Conservation (phyloP, 2,113 vertebrate genomes). For the Dromiciops gliroides region DNA sequence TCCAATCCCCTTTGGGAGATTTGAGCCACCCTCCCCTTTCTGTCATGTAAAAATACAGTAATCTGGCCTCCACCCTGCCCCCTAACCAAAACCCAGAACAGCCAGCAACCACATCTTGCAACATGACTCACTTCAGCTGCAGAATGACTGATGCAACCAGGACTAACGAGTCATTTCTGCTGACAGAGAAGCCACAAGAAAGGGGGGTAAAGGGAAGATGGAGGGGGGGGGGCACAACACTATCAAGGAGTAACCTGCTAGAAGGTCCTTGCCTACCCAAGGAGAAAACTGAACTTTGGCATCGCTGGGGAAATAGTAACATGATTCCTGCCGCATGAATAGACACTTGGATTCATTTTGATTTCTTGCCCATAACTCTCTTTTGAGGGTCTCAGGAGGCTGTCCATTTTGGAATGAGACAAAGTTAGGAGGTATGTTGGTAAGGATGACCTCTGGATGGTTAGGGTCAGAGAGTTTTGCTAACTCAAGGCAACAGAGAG, state of each 20-base stretch:
- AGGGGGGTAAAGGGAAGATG: not conserved
- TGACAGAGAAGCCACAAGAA: conserved; percentile 59
- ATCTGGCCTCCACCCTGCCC: not conserved
- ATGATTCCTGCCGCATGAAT: not conserved
- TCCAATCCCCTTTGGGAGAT: not conserved
- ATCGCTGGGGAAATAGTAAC: not conserved
- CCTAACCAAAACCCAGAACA: conserved; percentile 13
- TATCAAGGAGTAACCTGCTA: not conserved
- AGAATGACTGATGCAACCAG: conserved; percentile 68
- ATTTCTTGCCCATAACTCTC: not conserved
- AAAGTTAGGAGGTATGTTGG: not conserved
- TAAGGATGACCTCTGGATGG: not conserved
- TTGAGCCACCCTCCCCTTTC: conserved; percentile 4
- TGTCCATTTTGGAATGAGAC: not conserved
- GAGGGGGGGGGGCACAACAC: not conserved
- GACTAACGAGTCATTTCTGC: conserved; percentile 70
- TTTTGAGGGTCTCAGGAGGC: not conserved
- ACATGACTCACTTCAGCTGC: conserved; percentile 59
- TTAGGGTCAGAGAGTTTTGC: not conserved
- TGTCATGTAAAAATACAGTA: not conserved
- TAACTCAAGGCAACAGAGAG: not conserved
- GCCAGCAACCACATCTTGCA: conserved; percentile 42
- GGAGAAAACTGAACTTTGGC: not conserved
- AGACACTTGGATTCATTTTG: not conserved
- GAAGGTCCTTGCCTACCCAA: not conserved